phyloP scores from a whole-genome alignment of 2,888 invertebrate species.

The Calameuta idolon region DNA sequence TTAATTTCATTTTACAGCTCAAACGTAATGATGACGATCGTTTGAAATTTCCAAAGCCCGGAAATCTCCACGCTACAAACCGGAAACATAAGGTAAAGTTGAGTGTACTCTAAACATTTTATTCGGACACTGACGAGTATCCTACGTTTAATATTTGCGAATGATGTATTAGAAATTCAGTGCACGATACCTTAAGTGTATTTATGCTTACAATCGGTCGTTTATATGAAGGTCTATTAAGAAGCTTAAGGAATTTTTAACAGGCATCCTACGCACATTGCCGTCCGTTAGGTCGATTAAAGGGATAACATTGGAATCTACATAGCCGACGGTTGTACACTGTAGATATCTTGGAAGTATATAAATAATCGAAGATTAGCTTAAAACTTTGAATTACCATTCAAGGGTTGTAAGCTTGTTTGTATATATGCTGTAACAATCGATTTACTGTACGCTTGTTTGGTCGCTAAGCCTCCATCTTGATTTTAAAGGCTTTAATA shows the following conservation, averaged over 20 bases:
- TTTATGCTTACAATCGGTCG: background rate
- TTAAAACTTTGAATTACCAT: background rate
- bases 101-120: background rate
- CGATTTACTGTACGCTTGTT: conserved; percentile 26
- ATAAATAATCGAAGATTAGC: background rate
- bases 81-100: background rate
- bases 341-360: background rate
- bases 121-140: background rate
- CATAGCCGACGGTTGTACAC: background rate
- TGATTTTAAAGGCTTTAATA: conserved; percentile 9
- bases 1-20: conserved; percentile 20
- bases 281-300: background rate
- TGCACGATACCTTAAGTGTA: background rate
- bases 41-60: conserved; percentile 29
- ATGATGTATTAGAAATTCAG: background rate
- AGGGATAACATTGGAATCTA: background rate
- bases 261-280: background rate
- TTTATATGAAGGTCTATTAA: background rate
- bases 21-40: conserved; percentile 29
- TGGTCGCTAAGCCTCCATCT: conserved; percentile 31
- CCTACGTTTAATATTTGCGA: background rate
- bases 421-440: conserved; percentile 3
- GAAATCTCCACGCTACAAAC: conserved; percentile 3
- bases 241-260: background rate
- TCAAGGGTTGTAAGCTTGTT: background rate